Conservation (phyloP, 1,140 invertebrate species). For the Drosophila neocordata region DNA sequence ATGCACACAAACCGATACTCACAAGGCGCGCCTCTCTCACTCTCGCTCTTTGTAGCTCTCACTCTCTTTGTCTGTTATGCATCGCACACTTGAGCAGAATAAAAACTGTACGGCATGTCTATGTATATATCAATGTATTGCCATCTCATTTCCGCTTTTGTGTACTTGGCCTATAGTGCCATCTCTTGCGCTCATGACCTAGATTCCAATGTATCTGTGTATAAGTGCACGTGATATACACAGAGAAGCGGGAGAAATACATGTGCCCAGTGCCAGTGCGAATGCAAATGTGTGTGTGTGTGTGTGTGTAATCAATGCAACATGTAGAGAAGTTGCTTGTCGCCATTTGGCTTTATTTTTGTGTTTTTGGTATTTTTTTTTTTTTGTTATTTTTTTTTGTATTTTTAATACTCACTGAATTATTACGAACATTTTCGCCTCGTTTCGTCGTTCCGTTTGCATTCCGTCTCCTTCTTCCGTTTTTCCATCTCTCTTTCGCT, state of each 20-base stretch:
- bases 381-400: conserved; percentile 55
- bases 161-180: conserved; percentile 76
- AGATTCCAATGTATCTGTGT: conserved; percentile 69
- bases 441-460: conserved; percentile 62
- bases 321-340: conserved; percentile 66
- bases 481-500: conserved; percentile 31
- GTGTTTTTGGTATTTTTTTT: conserved; percentile 28
- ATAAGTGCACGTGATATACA: conserved; percentile 74
- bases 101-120: conserved; percentile 13
- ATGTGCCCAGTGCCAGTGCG: conserved; percentile 16
- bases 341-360: conserved; percentile 24
- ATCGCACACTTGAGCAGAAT: conserved; percentile 38
- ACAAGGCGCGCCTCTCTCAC: neutral
- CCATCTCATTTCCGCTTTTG: conserved; percentile 80
- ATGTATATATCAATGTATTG: conserved; percentile 64
- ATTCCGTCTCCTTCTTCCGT: conserved; percentile 54
- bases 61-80: conserved; percentile 17
- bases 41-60: neutral
- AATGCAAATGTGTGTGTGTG: conserved; percentile 19
- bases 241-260: conserved; percentile 51
- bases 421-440: conserved; percentile 67
- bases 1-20: conserved; percentile 9
- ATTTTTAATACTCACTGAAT: conserved; percentile 76
- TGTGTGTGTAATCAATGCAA: conserved; percentile 81
- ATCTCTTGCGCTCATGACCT: conserved; percentile 83